phyloP scores from a whole-genome alignment of 2,888 invertebrate genomes.

The Coenonympha arcania region DNA sequence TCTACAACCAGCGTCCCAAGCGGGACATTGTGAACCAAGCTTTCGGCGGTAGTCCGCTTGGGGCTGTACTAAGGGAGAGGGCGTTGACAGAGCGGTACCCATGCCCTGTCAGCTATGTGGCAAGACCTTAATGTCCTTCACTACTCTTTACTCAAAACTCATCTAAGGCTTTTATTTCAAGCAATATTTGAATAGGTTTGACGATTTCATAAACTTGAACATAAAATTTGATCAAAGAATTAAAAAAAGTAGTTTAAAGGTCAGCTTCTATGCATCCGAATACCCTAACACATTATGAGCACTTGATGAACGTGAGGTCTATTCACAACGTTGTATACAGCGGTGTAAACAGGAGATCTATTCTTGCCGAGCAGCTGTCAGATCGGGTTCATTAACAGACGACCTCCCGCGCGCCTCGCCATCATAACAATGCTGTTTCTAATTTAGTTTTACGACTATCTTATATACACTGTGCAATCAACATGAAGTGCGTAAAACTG shows the following conservation, averaged over 20 bases:
- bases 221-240: too few relatives aligned
- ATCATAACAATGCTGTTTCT: slow-evolving; percentile 21
- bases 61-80: too few relatives aligned
- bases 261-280: slow-evolving; percentile 27
- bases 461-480: slow-evolving; percentile 11
- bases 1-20: too few relatives aligned
- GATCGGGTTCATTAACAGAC: slow-evolving; percentile 53
- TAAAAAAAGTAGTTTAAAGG: background rate
- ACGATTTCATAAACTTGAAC: too few relatives aligned
- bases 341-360: slow-evolving; percentile 10
- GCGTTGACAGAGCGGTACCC: too few relatives aligned
- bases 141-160: too few relatives aligned
- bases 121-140: too few relatives aligned
- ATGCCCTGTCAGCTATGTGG: too few relatives aligned
- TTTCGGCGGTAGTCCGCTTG: too few relatives aligned
- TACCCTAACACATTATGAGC: slow-evolving; percentile 42
- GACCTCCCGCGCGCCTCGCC: slow-evolving; percentile 28
- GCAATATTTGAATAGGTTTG: too few relatives aligned
- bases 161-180: too few relatives aligned
- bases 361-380: slow-evolving; percentile 10
- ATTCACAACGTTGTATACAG: slow-evolving; percentile 40
- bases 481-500: slow-evolving; percentile 1
- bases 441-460: slow-evolving; percentile 22
- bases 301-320: slow-evolving; percentile 53
- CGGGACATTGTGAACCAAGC: too few relatives aligned